Evolutionary conservation across 2,888 invertebrate genomes (phyloP).

Genomic region (Horisme vitalbata): DNA sequence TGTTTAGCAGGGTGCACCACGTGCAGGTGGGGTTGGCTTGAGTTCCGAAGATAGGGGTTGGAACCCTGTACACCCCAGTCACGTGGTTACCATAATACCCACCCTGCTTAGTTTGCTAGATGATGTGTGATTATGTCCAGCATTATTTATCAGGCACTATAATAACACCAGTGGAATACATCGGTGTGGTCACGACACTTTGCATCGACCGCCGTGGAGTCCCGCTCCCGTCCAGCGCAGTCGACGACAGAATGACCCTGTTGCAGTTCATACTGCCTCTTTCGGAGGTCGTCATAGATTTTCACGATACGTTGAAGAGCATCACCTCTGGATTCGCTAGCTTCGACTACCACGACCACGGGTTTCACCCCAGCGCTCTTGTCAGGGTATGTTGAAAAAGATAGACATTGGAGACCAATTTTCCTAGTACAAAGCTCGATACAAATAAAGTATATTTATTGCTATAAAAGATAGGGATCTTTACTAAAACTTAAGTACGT

Average conservation of each 20-base stretch:
- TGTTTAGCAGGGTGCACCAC: no score
- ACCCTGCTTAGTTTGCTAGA: no score
- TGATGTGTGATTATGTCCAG: no score
- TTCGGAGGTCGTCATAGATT: slow-evolving; percentile 96
- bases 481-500: no score
- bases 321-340: slow-evolving; percentile 97
- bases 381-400: slow-evolving; percentile 90
- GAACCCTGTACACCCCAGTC: no score
- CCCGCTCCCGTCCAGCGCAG: slow-evolving; percentile 87
- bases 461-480: no score
- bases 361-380: slow-evolving; percentile 90
- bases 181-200: slow-evolving; percentile 87
- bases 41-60: no score
- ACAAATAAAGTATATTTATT: no score
- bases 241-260: slow-evolving; percentile 92
- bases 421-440: no score
- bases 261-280: slow-evolving; percentile 93
- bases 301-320: slow-evolving; percentile 95
- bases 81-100: no score
- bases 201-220: slow-evolving; percentile 87
- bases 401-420: no score
- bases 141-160: slow-evolving; percentile 86
- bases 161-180: slow-evolving; percentile 90
- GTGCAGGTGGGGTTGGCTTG: no score
- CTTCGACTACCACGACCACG: slow-evolving; percentile 95